Evolutionary conservation across 53 echinoderm and acorn worm species (phyloP), one percentile per base, ranked within the genome.

Genomic region (Apostichopus leukothele): DNA sequence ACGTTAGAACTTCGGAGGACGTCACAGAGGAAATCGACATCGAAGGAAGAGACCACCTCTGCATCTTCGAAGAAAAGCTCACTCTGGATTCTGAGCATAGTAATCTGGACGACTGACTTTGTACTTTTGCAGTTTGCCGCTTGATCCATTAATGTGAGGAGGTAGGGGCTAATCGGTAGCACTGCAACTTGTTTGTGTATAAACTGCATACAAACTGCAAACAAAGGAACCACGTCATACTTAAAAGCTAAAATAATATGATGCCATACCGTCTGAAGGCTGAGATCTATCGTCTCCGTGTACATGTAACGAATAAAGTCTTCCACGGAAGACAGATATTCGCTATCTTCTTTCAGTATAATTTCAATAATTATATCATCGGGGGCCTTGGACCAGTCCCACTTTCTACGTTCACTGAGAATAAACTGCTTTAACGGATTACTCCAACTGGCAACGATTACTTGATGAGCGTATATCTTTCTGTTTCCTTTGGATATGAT

Each of bases 361-460:
- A 61, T 12, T 61, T 61, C 0, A 25, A 25, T 0, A 13, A 13
- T 18, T 0, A 12, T 1, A 0, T 67, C 67, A 12, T 0, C 18
- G 67, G 12, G 12, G 12, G 25, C 27, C 75, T 23, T n/a, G 9
- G 6, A 2, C 19, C 1, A 75, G 5, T 2, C 2, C 14, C 27
- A 53, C 19, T 23, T 57, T 4, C 18, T 7, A 57, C 25, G 52
- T 27, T 54, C 12, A 9, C 7, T 57, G 55, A 61, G 61, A 55
- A 83, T 83, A 7, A 6, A 21, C 8, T 83, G 60, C 20, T 60
- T 60, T 55, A 83, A 7, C 5, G 6, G 8, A 57, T 61, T 59
- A 27, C 83, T 83, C 83, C 83, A 83, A 60, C 60, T 60, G 55
- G 83, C 83, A 61, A 83, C 57, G 18, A 83, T 60, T 61, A 83